phyloP scores from a whole-genome alignment of 2,113 vertebrate genomes.

The Todiramphus chloris region DNA sequence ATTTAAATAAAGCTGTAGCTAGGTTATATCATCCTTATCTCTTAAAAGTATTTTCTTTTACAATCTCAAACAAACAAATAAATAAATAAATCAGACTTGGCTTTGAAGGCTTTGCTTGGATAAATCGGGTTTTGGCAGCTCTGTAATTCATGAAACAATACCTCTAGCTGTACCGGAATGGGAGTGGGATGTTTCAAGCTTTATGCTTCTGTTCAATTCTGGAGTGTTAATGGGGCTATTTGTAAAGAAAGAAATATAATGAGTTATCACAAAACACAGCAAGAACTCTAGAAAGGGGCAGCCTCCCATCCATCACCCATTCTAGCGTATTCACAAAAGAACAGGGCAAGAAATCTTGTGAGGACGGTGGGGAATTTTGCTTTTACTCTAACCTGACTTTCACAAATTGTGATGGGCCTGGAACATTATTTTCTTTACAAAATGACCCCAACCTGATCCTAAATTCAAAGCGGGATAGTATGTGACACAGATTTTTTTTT shows the following conservation, averaged over 20 bases:
- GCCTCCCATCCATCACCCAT: conserved; percentile 76
- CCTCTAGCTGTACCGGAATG: conserved; percentile 38
- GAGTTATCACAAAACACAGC: conserved; percentile 83
- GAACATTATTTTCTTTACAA: conserved; percentile 60
- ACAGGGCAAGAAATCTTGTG: conserved; percentile 69
- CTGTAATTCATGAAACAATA: conserved; percentile 75
- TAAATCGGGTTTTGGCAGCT: conserved; percentile 67
- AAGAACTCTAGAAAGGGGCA: conserved; percentile 75
- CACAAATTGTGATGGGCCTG: conserved; percentile 26
- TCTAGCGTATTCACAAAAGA: conserved; percentile 71
- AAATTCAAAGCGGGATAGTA: conserved; percentile 1
- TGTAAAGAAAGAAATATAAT: conserved; percentile 84
- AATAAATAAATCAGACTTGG: conserved; percentile 18
- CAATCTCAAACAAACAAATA: conserved; percentile 41
- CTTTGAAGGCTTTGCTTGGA: conserved; percentile 62
- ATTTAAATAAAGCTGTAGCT: conserved; percentile 72
- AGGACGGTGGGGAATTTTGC: conserved; percentile 63
- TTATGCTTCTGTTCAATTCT: conserved; percentile 75
- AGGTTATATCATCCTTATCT: conserved; percentile 63
- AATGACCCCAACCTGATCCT: conserved; percentile 40
- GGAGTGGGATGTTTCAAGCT: conserved; percentile 72
- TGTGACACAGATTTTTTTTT: not conserved
- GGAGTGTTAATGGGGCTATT: conserved; percentile 80
- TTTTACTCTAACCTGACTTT: conserved; percentile 57
- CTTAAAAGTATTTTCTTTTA: conserved; percentile 53